Evolutionary conservation across 2,888 invertebrate species (phyloP).

Genomic region (Pachliopta kotzebuea): DNA sequence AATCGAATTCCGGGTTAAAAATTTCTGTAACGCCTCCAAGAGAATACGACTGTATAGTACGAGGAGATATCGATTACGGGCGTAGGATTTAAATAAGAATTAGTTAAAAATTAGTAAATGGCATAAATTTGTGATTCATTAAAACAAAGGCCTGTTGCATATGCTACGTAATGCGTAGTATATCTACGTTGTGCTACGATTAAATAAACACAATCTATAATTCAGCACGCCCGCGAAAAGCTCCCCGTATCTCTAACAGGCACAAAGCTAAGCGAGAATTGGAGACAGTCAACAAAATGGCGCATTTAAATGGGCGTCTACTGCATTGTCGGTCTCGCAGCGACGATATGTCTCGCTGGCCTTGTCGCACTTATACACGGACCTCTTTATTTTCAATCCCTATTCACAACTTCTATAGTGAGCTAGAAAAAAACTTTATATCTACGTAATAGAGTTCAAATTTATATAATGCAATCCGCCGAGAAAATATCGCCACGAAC

Average conservation of each 20-base stretch:
- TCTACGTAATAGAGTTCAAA: constrained; percentile 30
- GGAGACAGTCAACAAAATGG: constrained; percentile 79
- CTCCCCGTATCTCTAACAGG: constrained; percentile 51
- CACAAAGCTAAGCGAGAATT: constrained; percentile 58
- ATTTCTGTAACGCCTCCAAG: background rate
- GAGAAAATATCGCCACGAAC: constrained; percentile 42
- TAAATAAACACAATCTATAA: constrained; percentile 73
- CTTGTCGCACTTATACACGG: constrained; percentile 54
- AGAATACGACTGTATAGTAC: background rate
- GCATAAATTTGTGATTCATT: background rate
- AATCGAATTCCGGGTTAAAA: too few species aligned
- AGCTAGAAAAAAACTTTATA: constrained; percentile 41
- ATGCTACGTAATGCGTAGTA: constrained; percentile 21
- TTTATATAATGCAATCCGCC: background rate
- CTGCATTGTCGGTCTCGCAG: constrained; percentile 65
- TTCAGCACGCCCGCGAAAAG: constrained; percentile 72
- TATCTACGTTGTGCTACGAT: constrained; percentile 41
- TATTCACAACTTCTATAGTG: constrained; percentile 47
- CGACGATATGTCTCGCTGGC: constrained; percentile 47
- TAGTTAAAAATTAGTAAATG: too few species aligned
- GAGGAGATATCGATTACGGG: too few species aligned
- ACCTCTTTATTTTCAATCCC: constrained; percentile 64
- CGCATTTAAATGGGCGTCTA: constrained; percentile 80
- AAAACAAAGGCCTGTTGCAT: constrained; percentile 6
- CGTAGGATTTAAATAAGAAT: too few species aligned